These are phyloP conservation scores for Electrophaes corylata DNA, from an alignment of 2,888 invertebrate species.

Conservation along the genomic window DNA sequence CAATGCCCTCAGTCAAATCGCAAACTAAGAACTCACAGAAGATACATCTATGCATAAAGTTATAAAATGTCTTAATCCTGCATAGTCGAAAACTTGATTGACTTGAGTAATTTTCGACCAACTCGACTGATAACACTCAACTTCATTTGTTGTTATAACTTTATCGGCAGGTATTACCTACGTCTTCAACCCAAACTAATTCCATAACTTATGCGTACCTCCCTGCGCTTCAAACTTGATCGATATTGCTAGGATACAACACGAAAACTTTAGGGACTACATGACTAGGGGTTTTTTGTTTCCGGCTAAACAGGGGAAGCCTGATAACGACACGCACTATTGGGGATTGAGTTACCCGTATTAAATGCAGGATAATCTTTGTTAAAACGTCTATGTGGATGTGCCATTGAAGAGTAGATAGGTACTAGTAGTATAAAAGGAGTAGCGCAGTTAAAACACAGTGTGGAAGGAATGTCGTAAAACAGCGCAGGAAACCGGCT, in stretches of 20 bases:
- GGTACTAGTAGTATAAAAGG: slow-evolving; percentile 22
- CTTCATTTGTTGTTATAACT: slow-evolving; percentile 7
- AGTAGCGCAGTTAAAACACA: slow-evolving; percentile 46
- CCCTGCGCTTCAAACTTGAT: slow-evolving; percentile 44
- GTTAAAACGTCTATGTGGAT: slow-evolving; percentile 37
- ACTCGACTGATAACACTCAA: slow-evolving; percentile 30
- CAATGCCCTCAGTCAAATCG: slow-evolving; percentile 65
- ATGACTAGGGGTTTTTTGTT: slow-evolving; percentile 68
- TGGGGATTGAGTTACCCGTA: slow-evolving; percentile 35
- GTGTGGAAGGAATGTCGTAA: slow-evolving; percentile 70
- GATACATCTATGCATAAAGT: slow-evolving; percentile 2
- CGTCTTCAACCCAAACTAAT: slow-evolving; percentile 21
- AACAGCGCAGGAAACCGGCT: slow-evolving; percentile 75
- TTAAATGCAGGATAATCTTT: slow-evolving; percentile 23
- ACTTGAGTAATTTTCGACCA: slow-evolving; percentile 27
- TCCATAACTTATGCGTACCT: slow-evolving; percentile 16
- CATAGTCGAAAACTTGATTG: slow-evolving; percentile 30
- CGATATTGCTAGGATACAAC: slow-evolving; percentile 77
- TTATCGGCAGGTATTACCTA: slow-evolving; percentile 16
- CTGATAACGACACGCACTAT: slow-evolving; percentile 46
- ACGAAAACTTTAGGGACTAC: slow-evolving; percentile 61
- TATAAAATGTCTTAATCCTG: slow-evolving; percentile 31
- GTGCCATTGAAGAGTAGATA: too few relatives aligned
- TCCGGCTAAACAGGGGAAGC: slow-evolving; percentile 71
- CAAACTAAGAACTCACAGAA: slow-evolving; percentile 28